Base-by-base conservation (phyloP, 2,888 invertebrate species). In the Itoplectis maculator region DNA sequence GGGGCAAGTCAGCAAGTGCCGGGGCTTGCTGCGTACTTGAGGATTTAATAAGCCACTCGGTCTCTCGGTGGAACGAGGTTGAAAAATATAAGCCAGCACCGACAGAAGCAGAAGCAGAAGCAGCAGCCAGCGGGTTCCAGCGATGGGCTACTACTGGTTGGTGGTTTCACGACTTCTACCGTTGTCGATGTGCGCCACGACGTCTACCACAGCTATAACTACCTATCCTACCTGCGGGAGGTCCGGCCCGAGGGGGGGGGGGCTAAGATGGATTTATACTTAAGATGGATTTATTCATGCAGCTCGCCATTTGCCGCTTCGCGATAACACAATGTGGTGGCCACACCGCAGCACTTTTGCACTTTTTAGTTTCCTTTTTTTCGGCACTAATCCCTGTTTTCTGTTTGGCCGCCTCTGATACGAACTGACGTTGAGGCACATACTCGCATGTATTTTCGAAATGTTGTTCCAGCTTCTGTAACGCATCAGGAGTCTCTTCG, bases 11-110 rank as follows among this genome's bases (percentile, higher is more conserved):
- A 49, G 69, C 61, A 54, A 70, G 70, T 42, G 63, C 70, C 66
- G 40, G 72, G n/a, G 65, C 59, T 73, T 49, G 74, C 72, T 78
- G 61, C 78, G 76, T 79, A 69, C 79, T 84, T 74, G 79, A 79
- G 79, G 79, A 84, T 84, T 82, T 82, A 84, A 84, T 84, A 82
- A 84, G 81, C 84, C 77, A 79, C 77, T 84, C 73, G 76, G 66
- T 70, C 51, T 69, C 63, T 51, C 68, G 74, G 68, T 68, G 69
- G 77, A 79, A 78, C 74, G 72, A 77, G 81, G 76, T 59, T 74
- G 70, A 75, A 79, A 76, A 78, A 81, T 75, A 84, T 63, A 49
- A 73, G 47, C 73, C 45, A 49, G 20, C 73, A 54, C 73, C 45
- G 40, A 13, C 73, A 54, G 54, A 6, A 54, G 9, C 20, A 47